Percentiles rank a stretch among this genome's conserved stretches.
Evolutionary conservation across 2,888 invertebrate genomes (phyloP).

Genomic region (Taphrorychus bicolor): DNA sequence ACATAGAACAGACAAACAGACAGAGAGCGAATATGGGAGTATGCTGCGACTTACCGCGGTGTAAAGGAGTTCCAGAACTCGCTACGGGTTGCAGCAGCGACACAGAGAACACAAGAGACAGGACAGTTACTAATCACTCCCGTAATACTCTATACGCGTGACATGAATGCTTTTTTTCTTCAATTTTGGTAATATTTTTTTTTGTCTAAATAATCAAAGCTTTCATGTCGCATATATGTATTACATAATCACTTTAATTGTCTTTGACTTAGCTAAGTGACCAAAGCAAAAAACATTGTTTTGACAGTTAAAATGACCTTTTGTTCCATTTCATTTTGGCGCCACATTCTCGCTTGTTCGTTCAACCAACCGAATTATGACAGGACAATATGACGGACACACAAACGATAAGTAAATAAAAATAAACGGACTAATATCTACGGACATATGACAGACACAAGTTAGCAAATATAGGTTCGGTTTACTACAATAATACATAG

Average conservation of each 20-base stretch:
- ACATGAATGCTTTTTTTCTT: slow-evolving; percentile 32
- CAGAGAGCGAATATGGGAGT: slow-evolving; percentile 56
- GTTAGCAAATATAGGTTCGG: slow-evolving; percentile 48
- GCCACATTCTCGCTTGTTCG: slow-evolving; percentile 38
- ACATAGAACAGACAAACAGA: slow-evolving; percentile 35
- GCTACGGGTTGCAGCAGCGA: slow-evolving; percentile 78
- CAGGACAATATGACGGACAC: slow-evolving; percentile 59
- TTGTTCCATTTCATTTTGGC: slow-evolving; percentile 19
- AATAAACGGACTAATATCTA: slow-evolving; percentile 55
- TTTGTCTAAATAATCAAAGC: slow-evolving; percentile 9
- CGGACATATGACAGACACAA: slow-evolving; percentile 63
- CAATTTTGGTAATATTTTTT: background rate
- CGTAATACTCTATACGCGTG: slow-evolving; percentile 54
- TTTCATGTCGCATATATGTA: slow-evolving; percentile 49
- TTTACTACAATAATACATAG: background rate
- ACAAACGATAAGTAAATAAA: slow-evolving; percentile 51
- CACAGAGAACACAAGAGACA: slow-evolving; percentile 74
- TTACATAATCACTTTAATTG: slow-evolving; percentile 52
- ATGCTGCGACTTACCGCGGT: slow-evolving; percentile 92
- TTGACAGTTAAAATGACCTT: slow-evolving; percentile 29
- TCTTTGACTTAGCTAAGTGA: slow-evolving; percentile 40
- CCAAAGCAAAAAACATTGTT: no score
- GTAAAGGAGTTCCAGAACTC: slow-evolving; percentile 99
- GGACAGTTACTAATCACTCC: slow-evolving; percentile 62
- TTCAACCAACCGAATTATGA: slow-evolving; percentile 50